A percentile compares a stretch with the other conserved stretches of the same genome.
Conservation (phyloP, 2,888 invertebrate species). For the Marronus borbonicus region DNA sequence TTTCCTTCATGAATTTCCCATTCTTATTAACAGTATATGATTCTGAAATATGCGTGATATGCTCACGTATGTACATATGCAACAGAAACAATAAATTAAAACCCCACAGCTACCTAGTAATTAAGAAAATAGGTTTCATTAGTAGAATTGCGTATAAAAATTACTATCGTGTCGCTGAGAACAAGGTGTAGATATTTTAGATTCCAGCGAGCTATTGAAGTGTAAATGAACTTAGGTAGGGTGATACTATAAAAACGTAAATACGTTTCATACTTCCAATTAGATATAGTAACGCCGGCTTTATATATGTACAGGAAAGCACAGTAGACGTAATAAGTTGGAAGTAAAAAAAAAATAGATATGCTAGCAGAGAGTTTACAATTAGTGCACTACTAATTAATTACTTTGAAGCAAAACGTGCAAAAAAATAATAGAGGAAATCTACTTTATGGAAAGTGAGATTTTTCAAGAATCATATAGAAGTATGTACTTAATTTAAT, state of each 20-base stretch:
- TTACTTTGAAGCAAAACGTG: too few relatives aligned
- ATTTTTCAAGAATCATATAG: too few relatives aligned
- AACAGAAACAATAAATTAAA: constrained; percentile 6
- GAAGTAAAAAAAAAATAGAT: neutral
- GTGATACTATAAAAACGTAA: constrained; percentile 19
- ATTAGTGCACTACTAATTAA: too few relatives aligned
- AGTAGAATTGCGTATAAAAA: neutral
- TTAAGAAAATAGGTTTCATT: neutral
- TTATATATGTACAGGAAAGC: neutral
- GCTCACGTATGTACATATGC: neutral
- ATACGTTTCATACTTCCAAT: constrained; percentile 32
- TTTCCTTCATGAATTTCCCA: neutral
- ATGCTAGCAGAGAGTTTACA: too few relatives aligned
- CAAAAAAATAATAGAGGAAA: too few relatives aligned
- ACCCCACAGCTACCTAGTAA: neutral
- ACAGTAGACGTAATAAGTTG: too few relatives aligned
- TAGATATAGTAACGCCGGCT: neutral
- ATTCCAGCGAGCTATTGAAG: constrained; percentile 33
- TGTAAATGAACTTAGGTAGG: constrained; percentile 22
- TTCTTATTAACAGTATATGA: too few relatives aligned
- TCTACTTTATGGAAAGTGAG: too few relatives aligned
- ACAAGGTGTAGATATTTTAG: constrained; percentile 22
- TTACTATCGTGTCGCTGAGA: neutral
- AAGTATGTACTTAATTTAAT: too few relatives aligned
- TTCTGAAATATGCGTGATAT: neutral